These are phyloP conservation scores for Bursaphelenchus mucronatus DNA, from an alignment of 1,140 invertebrate species.

Conservation along the genomic window DNA sequence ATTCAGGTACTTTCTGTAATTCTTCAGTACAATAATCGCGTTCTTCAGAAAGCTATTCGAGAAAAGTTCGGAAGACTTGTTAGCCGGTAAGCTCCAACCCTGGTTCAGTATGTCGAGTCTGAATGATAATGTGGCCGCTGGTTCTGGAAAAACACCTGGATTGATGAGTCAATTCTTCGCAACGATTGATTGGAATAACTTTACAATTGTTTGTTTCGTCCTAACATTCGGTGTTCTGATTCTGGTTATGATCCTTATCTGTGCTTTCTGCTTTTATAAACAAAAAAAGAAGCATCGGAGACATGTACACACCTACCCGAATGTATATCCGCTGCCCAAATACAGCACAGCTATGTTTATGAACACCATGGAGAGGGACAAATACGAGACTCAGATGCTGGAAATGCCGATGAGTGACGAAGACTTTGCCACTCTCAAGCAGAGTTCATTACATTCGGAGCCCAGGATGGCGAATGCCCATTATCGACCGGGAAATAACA, in stretches of 20 bases:
- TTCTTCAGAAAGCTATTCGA: constrained; percentile 50
- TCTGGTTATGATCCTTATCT: constrained; percentile 40
- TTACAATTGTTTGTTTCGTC: constrained; percentile 3
- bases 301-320: constrained; percentile 29
- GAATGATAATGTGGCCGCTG: constrained; percentile 20
- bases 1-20: constrained; percentile 40
- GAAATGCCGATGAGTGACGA: constrained; percentile 59
- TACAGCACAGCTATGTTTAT: constrained; percentile 28
- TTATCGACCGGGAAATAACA: constrained; percentile 15
- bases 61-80: constrained; percentile 33
- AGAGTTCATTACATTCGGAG: constrained; percentile 38
- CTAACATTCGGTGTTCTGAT: constrained; percentile 2
- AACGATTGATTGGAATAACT: constrained; percentile 38
- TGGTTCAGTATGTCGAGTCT: constrained; percentile 49
- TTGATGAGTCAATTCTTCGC: constrained; percentile 21
- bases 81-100: constrained; percentile 49
- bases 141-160: neutral
- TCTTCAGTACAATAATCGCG: constrained; percentile 1
- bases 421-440: constrained; percentile 47
- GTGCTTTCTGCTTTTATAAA: constrained; percentile 37
- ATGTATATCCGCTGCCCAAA: constrained; percentile 41
- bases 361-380: constrained; percentile 34
- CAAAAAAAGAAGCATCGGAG: constrained; percentile 24
- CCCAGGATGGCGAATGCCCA: constrained; percentile 22
- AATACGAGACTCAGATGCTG: constrained; percentile 56